These are phyloP conservation scores for Virgularia gustaviana DNA, from an alignment of 92 coral and sea anemone genomes.

Conservation along the genomic window DNA sequence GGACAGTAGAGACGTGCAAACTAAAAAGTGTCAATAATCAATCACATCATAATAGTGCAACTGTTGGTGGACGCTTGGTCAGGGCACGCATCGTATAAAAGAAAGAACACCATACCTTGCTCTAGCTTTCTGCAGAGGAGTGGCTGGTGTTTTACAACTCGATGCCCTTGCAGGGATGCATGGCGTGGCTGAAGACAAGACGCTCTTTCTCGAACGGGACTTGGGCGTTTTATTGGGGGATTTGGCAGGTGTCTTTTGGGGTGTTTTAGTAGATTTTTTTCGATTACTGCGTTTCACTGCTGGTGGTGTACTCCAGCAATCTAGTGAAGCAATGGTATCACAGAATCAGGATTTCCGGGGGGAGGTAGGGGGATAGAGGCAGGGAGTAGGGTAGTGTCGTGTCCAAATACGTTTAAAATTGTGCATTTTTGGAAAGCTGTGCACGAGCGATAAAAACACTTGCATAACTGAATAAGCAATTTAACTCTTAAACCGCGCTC, in stretches of 20 bases:
- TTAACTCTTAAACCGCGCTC: too few species aligned
- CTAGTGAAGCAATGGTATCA: too few species aligned
- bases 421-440: too few species aligned
- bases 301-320: background rate
- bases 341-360: too few species aligned
- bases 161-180: conserved; percentile 77
- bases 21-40: conserved; percentile 29
- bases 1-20: conserved; percentile 90
- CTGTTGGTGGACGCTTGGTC: background rate
- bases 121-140: conserved; percentile 83
- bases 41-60: background rate
- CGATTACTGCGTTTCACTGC: conserved; percentile 10
- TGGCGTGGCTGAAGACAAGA: conserved; percentile 53
- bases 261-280: conserved; percentile 6
- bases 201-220: conserved; percentile 37
- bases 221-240: conserved; percentile 47
- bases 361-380: too few species aligned
- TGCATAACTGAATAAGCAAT: too few species aligned
- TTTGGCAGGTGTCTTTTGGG: conserved; percentile 28
- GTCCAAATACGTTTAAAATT: too few species aligned
- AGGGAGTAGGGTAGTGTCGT: too few species aligned
- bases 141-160: conserved; percentile 89
- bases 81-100: too few species aligned
- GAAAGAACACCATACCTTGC: conserved; percentile 59
- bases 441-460: too few species aligned